Evolutionary conservation across 2,797 vertebrate genomes (phyloP), one percentile per base, ranked within the genome.

Genomic region (Siniperca scherzeri): DNA sequence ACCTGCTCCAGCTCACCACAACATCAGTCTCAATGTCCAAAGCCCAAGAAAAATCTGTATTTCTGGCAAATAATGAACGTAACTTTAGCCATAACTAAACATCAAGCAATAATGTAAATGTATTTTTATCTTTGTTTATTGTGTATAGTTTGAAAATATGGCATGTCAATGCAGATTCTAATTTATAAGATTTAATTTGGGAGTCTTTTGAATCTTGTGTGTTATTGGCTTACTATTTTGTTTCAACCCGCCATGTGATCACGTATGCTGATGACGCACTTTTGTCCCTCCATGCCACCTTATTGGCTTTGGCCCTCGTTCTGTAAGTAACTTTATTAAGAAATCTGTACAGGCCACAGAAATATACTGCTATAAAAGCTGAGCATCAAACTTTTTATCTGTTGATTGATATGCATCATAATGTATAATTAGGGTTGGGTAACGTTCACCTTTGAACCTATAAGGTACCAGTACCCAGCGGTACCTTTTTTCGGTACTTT

Each of bases 91-190:
- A 97, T 97, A 97, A 97, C 93, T 96, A 96, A 97, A 97, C 97
- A 96, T 97, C 91, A 95, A 97, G 97, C 97, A 97, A 97, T 98
- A 97, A 98, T 95, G 95, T 87, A 95, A 93, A 96, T 95, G 96
- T 95, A 94, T 96, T 77, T 85, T 79, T 80, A 80, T 68, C 67
- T 52, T 77, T 83, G 95, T 77, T 70, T 94, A 60, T 94, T 95
- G 94, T 97, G 96, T 94, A 96, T 94, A 96, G 94, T 96, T 95
- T 97, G 95, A 96, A 95, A 95, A 95, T 1, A 96, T 90, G 94
- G 96, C 97, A 97, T 96, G 96, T 95, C 93, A 92, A 94, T 94
- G 94, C 96, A 96, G 96, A 95, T 92, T 96, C 91, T 96, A 94
- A 95, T 96, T 96, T 96, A 95, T 95, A 89, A 92, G 93, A 93